Conservation (phyloP, 1,140 invertebrate species). For the Bombus breviceps region DNA sequence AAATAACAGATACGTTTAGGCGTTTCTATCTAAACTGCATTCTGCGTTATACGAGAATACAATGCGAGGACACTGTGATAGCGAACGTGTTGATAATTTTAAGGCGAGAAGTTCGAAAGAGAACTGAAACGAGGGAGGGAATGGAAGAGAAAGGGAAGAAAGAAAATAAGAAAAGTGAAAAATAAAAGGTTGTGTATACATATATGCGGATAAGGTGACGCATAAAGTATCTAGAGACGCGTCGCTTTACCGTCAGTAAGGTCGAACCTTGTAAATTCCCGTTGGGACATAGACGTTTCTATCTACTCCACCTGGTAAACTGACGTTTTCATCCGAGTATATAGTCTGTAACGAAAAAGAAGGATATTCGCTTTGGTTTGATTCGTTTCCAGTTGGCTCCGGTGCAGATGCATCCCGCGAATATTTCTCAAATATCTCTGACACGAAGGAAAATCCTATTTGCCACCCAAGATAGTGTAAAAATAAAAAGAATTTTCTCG, state of each 20-base stretch:
- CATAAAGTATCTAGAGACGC: background rate
- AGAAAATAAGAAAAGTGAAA: background rate
- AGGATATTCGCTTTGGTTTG: conserved; percentile 19
- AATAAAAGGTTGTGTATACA: background rate
- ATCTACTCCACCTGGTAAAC: conserved; percentile 86
- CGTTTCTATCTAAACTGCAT: background rate
- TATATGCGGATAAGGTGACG: background rate
- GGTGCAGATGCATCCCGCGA: background rate
- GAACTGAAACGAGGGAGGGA: background rate
- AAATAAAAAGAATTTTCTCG: too few relatives aligned
- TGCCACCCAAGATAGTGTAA: background rate
- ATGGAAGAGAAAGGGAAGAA: background rate
- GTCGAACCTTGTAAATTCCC: conserved; percentile 91
- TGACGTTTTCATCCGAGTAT: conserved; percentile 89
- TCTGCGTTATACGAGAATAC: background rate
- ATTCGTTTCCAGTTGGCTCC: background rate
- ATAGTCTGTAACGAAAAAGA: conserved; percentile 84
- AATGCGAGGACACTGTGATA: background rate
- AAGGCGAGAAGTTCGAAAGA: background rate
- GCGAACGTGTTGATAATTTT: background rate
- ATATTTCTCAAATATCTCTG: background rate
- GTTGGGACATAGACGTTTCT: conserved; percentile 93
- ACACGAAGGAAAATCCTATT: background rate
- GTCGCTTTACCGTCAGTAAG: conserved; percentile 24
- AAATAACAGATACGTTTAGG: background rate